Base-by-base conservation (phyloP, 64 coral and sea anemone genomes). In the Montipora cactus region DNA sequence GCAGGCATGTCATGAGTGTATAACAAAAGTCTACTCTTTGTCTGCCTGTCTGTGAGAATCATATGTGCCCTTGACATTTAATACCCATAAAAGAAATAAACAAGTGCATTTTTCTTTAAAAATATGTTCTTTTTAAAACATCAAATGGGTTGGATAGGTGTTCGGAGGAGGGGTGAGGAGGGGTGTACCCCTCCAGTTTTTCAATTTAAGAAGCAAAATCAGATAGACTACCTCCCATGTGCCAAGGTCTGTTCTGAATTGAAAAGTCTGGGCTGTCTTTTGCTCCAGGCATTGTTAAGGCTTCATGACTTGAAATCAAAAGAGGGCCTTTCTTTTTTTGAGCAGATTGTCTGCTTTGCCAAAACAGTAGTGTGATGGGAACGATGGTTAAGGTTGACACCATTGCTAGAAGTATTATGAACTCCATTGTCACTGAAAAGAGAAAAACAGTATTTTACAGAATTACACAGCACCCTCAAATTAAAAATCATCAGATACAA, bases 371-470 rank as follows among this genome's bases (percentile, higher is more conserved):
- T 8, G 67, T 1, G 7, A 83, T 58, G 19, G 81, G 81, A 64
- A 64, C 44, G 18, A 20, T 2, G 19, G 59, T 83, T 19, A 83
- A 67, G 13, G 48, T 14, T 3, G 22, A 37, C 5, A 47, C 59
- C 4, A 61, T 46, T 25, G 44, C 81, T 47, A 62, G 66, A 59
- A 83, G 59, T 14, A 67, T 47, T 25, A 83, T 83, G 7, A 83
- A 83, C 37, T 21, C 59, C 9, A 67, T 19, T 2, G 25, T 83
- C 59, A 47, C 81, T 83, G 59, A 83, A 67, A 83, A 52, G 16
- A 1, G 55, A 80, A 80, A 55, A 9, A 1, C 11, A 57, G 3
- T 2, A 20, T 5, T n/a, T 12, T 4, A 11, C 53, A 10, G 52
- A 0, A 55, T 55, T 55, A 10, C 52, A 55, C 6, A 55, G 52